A percentile compares a stretch with the other conserved stretches of the same genome.
phyloP scores from a whole-genome alignment of 2,888 invertebrate species.

The Aquatica leii region DNA sequence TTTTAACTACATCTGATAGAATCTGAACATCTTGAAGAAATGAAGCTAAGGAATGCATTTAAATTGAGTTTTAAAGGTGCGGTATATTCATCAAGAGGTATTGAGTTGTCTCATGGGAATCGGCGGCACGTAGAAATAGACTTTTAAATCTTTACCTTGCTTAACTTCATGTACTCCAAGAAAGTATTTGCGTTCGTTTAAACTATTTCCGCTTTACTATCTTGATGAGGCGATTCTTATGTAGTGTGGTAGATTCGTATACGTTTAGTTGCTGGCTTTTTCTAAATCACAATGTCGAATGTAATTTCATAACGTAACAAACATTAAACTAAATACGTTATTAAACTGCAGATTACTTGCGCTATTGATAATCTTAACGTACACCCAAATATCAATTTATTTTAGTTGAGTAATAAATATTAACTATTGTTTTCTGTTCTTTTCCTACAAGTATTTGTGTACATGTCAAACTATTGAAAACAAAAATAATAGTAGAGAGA shows the following conservation, averaged over 20 bases:
- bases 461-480: too few species aligned
- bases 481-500: too few species aligned
- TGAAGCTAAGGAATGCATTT: conserved; percentile 57
- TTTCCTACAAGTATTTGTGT: too few species aligned
- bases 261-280: too few species aligned
- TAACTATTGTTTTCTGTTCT: too few species aligned
- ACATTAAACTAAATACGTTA: too few species aligned
- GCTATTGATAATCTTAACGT: too few species aligned
- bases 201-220: conserved; percentile 36
- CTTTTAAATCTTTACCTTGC: conserved; percentile 26
- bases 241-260: conserved; percentile 20
- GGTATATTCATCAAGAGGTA: conserved; percentile 55
- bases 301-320: too few species aligned
- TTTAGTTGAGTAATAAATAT: too few species aligned
- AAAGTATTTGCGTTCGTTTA: conserved; percentile 35
- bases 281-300: too few species aligned
- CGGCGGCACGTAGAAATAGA: conserved; percentile 46
- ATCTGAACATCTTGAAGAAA: conserved; percentile 43
- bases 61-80: conserved; percentile 57
- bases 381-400: too few species aligned
- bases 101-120: conserved; percentile 48
- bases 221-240: conserved; percentile 23
- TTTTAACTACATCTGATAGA: conserved; percentile 37
- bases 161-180: conserved; percentile 29
- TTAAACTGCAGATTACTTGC: too few species aligned